Conservation (phyloP, 2,113 vertebrate species). For the Pseudolaguvia tuberculata region DNA sequence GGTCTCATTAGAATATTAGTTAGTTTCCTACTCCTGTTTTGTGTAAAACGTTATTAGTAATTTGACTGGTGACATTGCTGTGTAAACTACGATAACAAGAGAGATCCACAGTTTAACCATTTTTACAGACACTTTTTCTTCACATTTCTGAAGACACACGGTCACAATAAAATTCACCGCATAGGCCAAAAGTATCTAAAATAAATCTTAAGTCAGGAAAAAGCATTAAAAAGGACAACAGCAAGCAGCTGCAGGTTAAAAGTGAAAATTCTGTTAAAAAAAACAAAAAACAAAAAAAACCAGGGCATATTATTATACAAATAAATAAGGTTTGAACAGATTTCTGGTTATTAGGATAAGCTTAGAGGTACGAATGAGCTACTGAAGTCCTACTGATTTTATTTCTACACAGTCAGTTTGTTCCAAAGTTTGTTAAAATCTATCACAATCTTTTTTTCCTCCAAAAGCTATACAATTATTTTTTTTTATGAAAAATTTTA, state of each 20-base stretch:
- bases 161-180: too few species aligned
- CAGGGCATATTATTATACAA: neutral
- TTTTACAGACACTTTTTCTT: too few species aligned
- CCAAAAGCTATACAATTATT: neutral
- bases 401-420: neutral
- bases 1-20: neutral
- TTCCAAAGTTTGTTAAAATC: neutral
- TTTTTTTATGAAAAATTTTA: neutral
- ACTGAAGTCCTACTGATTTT: neutral
- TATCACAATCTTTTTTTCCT: neutral
- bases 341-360: conserved; percentile 3
- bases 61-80: too few species aligned
- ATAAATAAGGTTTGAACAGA: conserved; percentile 2
- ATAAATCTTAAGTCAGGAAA: neutral
- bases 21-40: neutral
- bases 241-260: neutral
- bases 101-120: too few species aligned
- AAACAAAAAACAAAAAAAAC: too few species aligned
- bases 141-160: too few species aligned
- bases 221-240: neutral
- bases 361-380: conserved; percentile 4
- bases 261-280: conserved; percentile 7
- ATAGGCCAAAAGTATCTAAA: too few species aligned
- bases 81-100: too few species aligned
- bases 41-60: too few species aligned